Conservation (phyloP, 2,797 vertebrate species). For the Sarcophilus harrisii region DNA sequence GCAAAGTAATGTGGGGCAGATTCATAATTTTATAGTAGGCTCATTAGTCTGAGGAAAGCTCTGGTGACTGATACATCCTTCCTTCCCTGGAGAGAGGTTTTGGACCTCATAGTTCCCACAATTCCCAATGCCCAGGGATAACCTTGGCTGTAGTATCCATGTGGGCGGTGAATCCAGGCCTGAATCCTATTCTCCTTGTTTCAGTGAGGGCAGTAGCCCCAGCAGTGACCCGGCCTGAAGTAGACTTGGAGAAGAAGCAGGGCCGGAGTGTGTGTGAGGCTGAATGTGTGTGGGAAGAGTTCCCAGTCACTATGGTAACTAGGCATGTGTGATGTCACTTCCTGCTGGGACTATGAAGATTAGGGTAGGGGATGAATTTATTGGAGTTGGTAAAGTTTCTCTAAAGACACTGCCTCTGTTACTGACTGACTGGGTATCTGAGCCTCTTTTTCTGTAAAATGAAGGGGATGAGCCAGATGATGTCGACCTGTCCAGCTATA, state of each 20-base stretch:
- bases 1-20: not conserved
- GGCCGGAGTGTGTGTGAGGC: not conserved
- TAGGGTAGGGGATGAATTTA: conserved; percentile 44
- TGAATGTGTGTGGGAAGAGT: not conserved
- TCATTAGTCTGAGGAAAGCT: not conserved
- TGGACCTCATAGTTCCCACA: not conserved
- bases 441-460: not conserved
- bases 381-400: not conserved
- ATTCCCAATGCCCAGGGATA: not conserved
- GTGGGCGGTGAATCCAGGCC: conserved; percentile 1
- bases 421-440: not conserved
- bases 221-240: not conserved
- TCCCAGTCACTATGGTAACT: conserved; percentile 15
- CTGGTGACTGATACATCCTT: not conserved
- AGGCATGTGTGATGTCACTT: conserved; percentile 33
- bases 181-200: not conserved
- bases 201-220: not conserved
- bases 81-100: not conserved
- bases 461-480: not conserved
- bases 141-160: not conserved
- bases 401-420: not conserved
- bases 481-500: not conserved
- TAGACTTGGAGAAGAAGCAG: not conserved
- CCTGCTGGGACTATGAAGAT: conserved; percentile 50
- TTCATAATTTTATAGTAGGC: not conserved